These are phyloP conservation scores for Gnathonemus echidnorhynchus DNA, from an alignment of 2,113 vertebrate genomes.

Conservation along the genomic window DNA sequence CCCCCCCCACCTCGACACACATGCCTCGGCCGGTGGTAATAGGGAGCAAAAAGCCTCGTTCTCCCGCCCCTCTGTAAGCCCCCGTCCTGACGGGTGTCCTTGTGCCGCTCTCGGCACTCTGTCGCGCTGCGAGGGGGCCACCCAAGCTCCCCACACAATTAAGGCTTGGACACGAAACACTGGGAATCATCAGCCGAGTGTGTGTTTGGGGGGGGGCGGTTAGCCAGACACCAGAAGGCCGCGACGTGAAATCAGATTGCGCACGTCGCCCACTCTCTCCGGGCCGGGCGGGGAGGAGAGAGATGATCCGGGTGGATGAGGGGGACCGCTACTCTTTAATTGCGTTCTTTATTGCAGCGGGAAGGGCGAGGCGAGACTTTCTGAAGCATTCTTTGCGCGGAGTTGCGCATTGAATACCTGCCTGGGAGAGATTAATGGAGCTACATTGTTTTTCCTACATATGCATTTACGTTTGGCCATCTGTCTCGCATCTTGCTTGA, in stretches of 20 bases:
- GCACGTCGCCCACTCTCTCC: neutral
- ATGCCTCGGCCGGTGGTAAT: too few species aligned
- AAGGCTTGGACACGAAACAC: neutral
- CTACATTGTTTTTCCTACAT: neutral
- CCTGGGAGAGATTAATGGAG: neutral
- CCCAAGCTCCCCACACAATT: neutral
- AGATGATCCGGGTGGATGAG: neutral
- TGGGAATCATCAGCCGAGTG: slow-evolving; percentile 2
- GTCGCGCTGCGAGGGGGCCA: neutral
- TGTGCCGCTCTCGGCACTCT: neutral
- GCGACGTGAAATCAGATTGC: neutral
- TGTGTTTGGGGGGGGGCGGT: neutral
- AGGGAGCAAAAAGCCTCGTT: neutral
- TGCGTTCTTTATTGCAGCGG: slow-evolving; percentile 7
- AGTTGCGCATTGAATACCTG: neutral
- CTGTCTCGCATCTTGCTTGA: neutral
- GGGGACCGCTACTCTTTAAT: neutral
- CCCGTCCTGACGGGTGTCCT: neutral
- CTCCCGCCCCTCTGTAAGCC: neutral
- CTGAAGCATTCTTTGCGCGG: neutral
- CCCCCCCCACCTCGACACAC: neutral
- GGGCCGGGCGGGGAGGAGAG: neutral
- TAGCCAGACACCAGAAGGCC: slow-evolving; percentile 4
- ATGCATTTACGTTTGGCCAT: neutral
- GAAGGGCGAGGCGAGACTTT: neutral